phyloP scores from a whole-genome alignment of 30 jellyfish, hydroid and myxozoan species.

The Nemopilema nomurai region DNA sequence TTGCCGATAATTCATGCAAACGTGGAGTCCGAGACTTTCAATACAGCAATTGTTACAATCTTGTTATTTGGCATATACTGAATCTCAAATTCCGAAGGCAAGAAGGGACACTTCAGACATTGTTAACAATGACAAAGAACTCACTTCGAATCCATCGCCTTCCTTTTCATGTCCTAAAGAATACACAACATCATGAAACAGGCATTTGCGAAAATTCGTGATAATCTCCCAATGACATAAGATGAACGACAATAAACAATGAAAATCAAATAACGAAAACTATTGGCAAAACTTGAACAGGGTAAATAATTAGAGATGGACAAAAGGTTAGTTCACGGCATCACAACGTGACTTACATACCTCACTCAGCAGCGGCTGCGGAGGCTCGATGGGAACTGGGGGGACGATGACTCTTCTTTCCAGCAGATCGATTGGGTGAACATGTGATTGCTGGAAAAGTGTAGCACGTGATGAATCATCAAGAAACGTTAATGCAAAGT shows the following conservation, averaged over 20 bases:
- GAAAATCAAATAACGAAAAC: neutral
- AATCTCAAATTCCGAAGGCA: no score
- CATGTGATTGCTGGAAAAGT: constrained; percentile 54
- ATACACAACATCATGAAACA: neutral
- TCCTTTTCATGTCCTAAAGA: constrained; percentile 69
- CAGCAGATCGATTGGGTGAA: constrained; percentile 72
- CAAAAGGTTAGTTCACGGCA: no score
- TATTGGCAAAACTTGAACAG: neutral
- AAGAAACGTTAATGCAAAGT: neutral
- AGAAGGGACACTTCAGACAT: neutral
- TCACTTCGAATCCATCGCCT: constrained; percentile 77
- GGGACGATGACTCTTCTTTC: constrained; percentile 82
- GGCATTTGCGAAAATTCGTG: neutral
- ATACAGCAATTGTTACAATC: no score
- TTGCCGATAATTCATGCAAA: no score
- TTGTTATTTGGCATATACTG: no score
- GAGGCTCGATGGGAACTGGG: constrained; percentile 81
- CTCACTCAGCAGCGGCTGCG: constrained; percentile 74
- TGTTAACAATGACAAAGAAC: constrained; percentile 1
- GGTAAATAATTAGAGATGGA: no score
- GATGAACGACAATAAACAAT: no score
- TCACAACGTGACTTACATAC: no score
- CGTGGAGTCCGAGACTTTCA: no score
- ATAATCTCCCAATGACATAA: neutral
- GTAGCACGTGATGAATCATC: neutral